Percentiles rank a stretch among this genome's conserved stretches.
These are phyloP conservation scores for Epizoanthus illoricatus DNA, from an alignment of 92 coral and sea anemone genomes.

Conservation along the genomic window DNA sequence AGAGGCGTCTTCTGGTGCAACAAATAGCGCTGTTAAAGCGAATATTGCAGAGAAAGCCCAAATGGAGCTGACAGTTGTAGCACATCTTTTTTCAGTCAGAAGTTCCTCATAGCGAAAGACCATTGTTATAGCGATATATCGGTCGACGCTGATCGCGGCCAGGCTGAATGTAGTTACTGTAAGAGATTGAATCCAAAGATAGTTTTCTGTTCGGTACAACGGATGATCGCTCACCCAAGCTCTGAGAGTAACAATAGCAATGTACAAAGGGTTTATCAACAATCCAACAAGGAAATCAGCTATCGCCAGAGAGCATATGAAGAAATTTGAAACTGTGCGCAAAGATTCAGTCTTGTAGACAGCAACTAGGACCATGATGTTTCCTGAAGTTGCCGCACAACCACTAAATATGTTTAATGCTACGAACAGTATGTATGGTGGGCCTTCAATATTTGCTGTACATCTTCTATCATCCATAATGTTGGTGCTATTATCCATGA, in stretches of 20 bases:
- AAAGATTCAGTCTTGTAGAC: slow-evolving; percentile 40
- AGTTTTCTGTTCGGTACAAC: slow-evolving; percentile 39
- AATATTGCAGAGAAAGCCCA: slow-evolving; percentile 28
- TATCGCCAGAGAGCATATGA: slow-evolving; percentile 53
- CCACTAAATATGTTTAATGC: no score
- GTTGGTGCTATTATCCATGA: no score
- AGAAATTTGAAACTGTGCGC: slow-evolving; percentile 49
- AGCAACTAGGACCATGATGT: slow-evolving; percentile 40
- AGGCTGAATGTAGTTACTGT: slow-evolving; percentile 45
- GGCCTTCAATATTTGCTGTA: no score
- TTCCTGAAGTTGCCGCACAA: slow-evolving; percentile 17
- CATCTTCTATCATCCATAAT: no score
- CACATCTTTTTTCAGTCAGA: slow-evolving; percentile 25
- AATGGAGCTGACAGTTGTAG: neutral
- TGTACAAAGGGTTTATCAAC: slow-evolving; percentile 55
- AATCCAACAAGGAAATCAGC: slow-evolving; percentile 64
- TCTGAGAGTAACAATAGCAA: slow-evolving; percentile 11
- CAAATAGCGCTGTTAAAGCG: neutral
- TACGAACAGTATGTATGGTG: no score
- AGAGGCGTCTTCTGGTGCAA: slow-evolving; percentile 21
- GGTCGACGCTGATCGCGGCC: slow-evolving; percentile 37
- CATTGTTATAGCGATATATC: slow-evolving; percentile 38
- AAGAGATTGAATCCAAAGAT: slow-evolving; percentile 47
- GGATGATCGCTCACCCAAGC: slow-evolving; percentile 43
- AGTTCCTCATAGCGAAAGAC: slow-evolving; percentile 11